A percentile compares a stretch with the other conserved stretches of the same genome.
Evolutionary conservation across 2,113 vertebrate genomes (phyloP).

Genomic region (Columba livia): DNA sequence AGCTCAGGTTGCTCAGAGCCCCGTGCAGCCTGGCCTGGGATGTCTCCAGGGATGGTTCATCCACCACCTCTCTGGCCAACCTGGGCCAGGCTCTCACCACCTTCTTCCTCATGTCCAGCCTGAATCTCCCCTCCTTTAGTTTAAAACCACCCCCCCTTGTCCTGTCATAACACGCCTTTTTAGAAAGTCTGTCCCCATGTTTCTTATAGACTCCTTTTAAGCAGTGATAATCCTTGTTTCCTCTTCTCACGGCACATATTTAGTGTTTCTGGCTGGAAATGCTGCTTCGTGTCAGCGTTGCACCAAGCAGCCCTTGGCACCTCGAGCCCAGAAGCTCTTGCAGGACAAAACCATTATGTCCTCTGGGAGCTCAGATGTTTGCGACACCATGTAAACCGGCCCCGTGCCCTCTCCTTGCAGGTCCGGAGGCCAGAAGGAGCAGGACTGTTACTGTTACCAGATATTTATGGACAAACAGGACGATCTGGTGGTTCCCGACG

Average conservation of each 20-base stretch:
- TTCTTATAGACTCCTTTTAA: no score
- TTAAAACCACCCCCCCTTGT: no score
- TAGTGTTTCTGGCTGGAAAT: not conserved
- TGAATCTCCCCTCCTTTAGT: no score
- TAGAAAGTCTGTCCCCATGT: no score
- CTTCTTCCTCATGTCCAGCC: no score
- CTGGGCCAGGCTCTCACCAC: no score
- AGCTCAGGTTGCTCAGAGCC: no score
- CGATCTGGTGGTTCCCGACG: constrained; percentile 82
- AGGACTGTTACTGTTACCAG: constrained; percentile 88
- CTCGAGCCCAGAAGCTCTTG: not conserved
- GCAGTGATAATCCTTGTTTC: not conserved
- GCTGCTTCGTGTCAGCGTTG: rapidly evolving
- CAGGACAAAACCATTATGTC: rapidly evolving
- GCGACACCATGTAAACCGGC: not conserved
- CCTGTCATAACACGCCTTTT: no score
- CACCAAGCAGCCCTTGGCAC: not conserved
- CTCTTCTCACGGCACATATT: not conserved
- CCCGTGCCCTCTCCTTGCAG: constrained; percentile 21
- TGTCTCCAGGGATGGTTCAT: no score
- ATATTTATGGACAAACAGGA: constrained; percentile 90
- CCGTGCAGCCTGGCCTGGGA: no score
- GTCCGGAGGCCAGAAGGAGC: constrained; percentile 76
- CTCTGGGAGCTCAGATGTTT: not conserved
- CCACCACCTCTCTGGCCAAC: no score